A percentile compares a stretch with the other conserved stretches of the same genome.
These are phyloP conservation scores for Onychostoma macrolepis DNA, from an alignment of 2,113 vertebrate genomes.

Conservation along the genomic window DNA sequence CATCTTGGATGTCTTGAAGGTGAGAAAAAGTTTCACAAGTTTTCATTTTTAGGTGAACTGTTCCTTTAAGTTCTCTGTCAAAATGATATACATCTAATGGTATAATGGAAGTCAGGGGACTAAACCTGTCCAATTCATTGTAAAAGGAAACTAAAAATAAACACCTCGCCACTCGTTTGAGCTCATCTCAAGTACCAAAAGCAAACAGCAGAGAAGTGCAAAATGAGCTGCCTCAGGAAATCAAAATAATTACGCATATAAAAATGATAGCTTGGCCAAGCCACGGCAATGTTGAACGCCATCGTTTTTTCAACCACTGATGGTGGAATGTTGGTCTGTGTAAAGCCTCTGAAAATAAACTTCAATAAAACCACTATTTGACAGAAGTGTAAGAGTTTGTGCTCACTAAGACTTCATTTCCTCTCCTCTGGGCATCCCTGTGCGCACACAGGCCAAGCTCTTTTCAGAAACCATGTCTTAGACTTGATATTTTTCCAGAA, in stretches of 20 bases:
- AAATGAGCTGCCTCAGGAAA: slow-evolving; percentile 58
- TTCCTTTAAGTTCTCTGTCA: slow-evolving; percentile 25
- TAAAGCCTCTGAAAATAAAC: slow-evolving; percentile 51
- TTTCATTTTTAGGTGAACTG: neutral
- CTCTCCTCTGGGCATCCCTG: slow-evolving; percentile 8
- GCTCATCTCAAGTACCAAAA: slow-evolving; percentile 55
- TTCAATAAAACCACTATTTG: slow-evolving; percentile 50
- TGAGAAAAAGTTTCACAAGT: neutral
- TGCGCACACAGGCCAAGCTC: slow-evolving; percentile 8
- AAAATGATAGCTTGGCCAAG: slow-evolving; percentile 49
- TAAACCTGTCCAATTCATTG: slow-evolving; percentile 48
- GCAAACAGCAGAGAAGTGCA: slow-evolving; percentile 58
- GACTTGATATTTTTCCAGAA: neutral
- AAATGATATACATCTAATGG: slow-evolving; percentile 41
- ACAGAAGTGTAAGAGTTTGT: slow-evolving; percentile 30
- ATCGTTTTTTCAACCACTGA: slow-evolving; percentile 39
- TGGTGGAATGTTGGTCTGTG: slow-evolving; percentile 30
- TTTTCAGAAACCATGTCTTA: neutral
- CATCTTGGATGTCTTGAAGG: neutral
- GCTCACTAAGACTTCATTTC: slow-evolving; percentile 30
- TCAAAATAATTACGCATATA: slow-evolving; percentile 57
- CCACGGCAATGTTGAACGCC: slow-evolving; percentile 14
- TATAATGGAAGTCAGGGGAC: slow-evolving; percentile 47
- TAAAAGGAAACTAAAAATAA: slow-evolving; percentile 61
- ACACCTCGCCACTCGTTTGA: slow-evolving; percentile 38